These are phyloP conservation scores for Sebastes minor DNA, from an alignment of 2,797 vertebrate species.

Conservation along the genomic window DNA sequence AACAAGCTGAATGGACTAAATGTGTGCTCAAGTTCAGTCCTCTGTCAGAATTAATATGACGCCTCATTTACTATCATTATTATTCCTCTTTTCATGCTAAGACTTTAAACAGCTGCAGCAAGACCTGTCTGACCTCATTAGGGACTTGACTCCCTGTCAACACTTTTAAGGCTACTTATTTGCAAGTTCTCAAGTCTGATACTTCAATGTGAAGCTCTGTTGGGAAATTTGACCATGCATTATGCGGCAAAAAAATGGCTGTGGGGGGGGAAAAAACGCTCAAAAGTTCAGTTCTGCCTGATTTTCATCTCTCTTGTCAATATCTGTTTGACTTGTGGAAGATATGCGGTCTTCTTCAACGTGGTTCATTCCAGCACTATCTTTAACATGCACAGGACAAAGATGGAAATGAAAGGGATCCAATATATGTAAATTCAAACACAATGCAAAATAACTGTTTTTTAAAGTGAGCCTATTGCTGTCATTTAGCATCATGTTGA, in stretches of 20 bases:
- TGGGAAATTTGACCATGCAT: neutral
- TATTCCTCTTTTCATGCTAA: neutral
- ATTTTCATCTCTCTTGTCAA: neutral
- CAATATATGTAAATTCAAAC: neutral
- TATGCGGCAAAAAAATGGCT: neutral
- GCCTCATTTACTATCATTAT: slow-evolving; percentile 18
- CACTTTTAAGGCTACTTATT: neutral
- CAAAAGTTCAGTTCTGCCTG: neutral
- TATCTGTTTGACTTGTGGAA: neutral
- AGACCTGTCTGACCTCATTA: slow-evolving; percentile 7
- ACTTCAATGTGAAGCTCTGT: neutral
- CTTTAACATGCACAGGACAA: neutral
- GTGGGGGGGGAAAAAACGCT: neutral
- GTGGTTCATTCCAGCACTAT: neutral
- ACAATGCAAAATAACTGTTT: neutral
- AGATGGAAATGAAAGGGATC: neutral
- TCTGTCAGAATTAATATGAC: neutral
- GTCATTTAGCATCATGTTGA: neutral
- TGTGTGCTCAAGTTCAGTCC: neutral
- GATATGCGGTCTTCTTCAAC: neutral
- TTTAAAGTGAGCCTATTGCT: neutral
- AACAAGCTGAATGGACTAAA: neutral
- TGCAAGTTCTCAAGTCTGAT: neutral
- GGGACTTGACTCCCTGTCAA: neutral
- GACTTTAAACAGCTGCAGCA: slow-evolving; percentile 7